Evolutionary conservation across 2,113 vertebrate genomes (phyloP).

Genomic region (Connochaetes taurinus): DNA sequence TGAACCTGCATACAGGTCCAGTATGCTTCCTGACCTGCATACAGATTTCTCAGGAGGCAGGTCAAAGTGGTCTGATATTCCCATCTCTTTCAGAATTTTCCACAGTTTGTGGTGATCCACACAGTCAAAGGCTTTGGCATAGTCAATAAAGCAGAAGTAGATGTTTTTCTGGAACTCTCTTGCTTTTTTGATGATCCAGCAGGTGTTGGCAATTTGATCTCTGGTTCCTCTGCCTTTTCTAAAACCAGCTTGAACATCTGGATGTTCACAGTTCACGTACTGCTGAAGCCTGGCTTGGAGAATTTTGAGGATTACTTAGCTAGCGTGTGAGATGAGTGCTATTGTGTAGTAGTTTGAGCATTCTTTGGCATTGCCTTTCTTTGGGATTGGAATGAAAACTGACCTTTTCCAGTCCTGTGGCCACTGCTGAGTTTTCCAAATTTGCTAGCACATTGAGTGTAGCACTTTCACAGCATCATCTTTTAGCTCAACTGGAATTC

Average conservation of each 20-base stretch:
- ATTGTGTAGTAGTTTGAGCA: not conserved
- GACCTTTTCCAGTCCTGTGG: not conserved
- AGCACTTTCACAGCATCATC: not conserved
- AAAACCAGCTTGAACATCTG: not conserved
- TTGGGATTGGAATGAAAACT: not conserved
- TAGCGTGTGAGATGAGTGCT: not conserved
- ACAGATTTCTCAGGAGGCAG: not conserved
- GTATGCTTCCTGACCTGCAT: no score
- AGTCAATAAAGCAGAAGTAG: not conserved
- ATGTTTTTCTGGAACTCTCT: not conserved
- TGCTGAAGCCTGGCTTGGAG: not conserved
- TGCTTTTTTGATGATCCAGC: not conserved
- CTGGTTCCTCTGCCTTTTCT: not conserved
- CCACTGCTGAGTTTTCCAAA: not conserved
- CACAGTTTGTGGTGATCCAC: not conserved
- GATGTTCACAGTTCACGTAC: not conserved
- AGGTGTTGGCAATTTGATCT: not conserved
- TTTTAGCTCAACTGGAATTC: not conserved
- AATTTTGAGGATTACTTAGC: not conserved
- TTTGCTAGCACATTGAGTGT: not conserved
- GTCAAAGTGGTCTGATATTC: not conserved
- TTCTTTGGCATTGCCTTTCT: not conserved
- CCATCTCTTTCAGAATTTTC: not conserved
- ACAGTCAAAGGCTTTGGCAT: not conserved
- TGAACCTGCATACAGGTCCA: no score